Conservation (phyloP, 1,140 invertebrate species). For the Drusus annulatus region DNA sequence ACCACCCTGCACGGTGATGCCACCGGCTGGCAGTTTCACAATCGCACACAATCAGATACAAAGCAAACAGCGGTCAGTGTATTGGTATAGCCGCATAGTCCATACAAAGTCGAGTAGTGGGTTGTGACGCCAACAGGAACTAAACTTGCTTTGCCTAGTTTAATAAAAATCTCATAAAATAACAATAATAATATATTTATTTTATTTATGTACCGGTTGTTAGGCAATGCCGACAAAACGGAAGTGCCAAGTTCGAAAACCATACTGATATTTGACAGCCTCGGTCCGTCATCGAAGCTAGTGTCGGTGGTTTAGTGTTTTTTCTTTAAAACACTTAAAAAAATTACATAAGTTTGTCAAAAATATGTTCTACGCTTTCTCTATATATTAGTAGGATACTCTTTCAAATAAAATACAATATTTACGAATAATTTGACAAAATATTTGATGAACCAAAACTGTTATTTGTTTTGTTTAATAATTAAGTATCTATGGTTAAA, state of each 20-base stretch:
- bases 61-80: conserved; percentile 9
- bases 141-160: background rate
- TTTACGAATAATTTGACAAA: no score
- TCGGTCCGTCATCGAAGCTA: background rate
- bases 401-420: no score
- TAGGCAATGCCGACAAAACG: conserved; percentile 5
- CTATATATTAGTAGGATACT: no score
- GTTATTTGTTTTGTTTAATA: no score
- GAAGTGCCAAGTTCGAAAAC: background rate
- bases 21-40: conserved; percentile 8
- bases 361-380: no score
- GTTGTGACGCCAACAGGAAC: conserved; percentile 23
- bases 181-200: background rate
- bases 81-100: no score
- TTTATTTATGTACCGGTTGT: conserved; percentile 1
- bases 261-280: conserved; percentile 1
- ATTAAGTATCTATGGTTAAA: no score
- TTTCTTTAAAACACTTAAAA: no score
- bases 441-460: no score
- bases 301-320: background rate
- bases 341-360: no score
- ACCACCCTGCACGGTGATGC: background rate
- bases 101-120: no score
- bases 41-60: conserved; percentile 8
- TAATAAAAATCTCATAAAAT: no score